Conservation (phyloP, 2,113 vertebrate species). For the Antechinus flavipes region DNA sequence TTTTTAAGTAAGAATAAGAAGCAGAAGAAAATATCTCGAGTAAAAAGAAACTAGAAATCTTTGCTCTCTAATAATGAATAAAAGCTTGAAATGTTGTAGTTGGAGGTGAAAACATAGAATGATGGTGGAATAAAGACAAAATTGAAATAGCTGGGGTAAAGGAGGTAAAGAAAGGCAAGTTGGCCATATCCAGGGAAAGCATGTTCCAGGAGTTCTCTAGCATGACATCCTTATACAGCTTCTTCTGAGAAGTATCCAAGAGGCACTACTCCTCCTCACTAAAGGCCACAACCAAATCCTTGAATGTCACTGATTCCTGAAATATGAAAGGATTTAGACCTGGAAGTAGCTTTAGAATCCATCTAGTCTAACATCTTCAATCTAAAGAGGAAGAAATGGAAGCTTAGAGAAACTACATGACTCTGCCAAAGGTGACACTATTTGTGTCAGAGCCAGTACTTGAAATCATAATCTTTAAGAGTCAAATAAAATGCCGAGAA, state of each 20-base stretch:
- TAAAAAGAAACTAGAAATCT: not conserved
- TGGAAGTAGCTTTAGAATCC: not conserved
- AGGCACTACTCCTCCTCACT: conserved; percentile 75
- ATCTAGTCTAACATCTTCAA: not conserved
- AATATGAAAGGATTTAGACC: conserved; percentile 57
- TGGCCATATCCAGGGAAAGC: conserved; percentile 75
- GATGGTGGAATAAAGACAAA: not conserved
- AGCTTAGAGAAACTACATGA: not conserved
- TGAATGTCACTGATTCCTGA: conserved; percentile 76
- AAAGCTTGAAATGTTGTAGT: not conserved
- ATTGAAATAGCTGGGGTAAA: conserved; percentile 7
- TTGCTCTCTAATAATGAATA: not conserved
- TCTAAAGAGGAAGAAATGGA: not conserved
- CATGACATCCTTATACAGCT: conserved; percentile 77
- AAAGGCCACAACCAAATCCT: conserved; percentile 79
- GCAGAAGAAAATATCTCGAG: not conserved
- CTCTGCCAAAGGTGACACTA: conserved; percentile 26
- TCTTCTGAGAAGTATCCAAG: conserved; percentile 73
- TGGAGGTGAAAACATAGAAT: not conserved
- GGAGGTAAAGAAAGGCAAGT: conserved; percentile 23
- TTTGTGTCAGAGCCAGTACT: not conserved
- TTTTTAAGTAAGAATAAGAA: not conserved
- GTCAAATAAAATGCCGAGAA: not conserved
- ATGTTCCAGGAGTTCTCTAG: conserved; percentile 76
- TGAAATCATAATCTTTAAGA: not conserved